A percentile compares a stretch with the other conserved stretches of the same genome.
phyloP scores from a whole-genome alignment of 2,888 invertebrate species.

The Drosophila neonasuta region DNA sequence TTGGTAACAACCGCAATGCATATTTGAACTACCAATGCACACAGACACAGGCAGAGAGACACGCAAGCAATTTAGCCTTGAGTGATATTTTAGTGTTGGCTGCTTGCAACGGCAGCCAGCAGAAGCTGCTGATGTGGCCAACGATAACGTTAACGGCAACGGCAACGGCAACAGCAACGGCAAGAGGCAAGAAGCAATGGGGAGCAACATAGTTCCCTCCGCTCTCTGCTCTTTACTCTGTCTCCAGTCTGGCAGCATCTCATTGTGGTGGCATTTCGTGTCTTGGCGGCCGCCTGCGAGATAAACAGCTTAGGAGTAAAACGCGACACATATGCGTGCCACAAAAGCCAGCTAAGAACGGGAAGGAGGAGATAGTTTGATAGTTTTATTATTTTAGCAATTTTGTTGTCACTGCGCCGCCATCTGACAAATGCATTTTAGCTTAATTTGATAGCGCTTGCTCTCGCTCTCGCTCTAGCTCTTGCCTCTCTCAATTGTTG shows the following conservation, averaged over 20 bases:
- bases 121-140: slow-evolving; percentile 19
- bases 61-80: slow-evolving; percentile 51
- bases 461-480: slow-evolving; percentile 19
- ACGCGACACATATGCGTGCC: slow-evolving; percentile 24
- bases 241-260: slow-evolving; percentile 11
- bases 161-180: not conserved
- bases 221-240: too few relatives aligned
- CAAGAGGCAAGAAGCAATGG: too few relatives aligned
- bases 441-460: slow-evolving; percentile 65
- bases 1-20: slow-evolving; percentile 73
- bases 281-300: slow-evolving; percentile 36
- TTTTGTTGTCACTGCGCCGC: slow-evolving; percentile 45
- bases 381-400: slow-evolving; percentile 59
- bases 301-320: slow-evolving; percentile 47
- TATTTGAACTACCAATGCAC: slow-evolving; percentile 55
- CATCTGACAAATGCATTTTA: slow-evolving; percentile 60
- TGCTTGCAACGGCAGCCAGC: slow-evolving; percentile 46
- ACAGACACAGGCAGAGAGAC: slow-evolving; percentile 24
- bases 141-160: slow-evolving; percentile 10
- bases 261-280: slow-evolving; percentile 55
- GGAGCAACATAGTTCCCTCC: too few relatives aligned
- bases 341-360: not conserved
- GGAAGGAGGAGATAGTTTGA: slow-evolving; percentile 20
- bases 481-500: slow-evolving; percentile 10
- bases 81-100: slow-evolving; percentile 70